phyloP scores from a whole-genome alignment of 2,797 vertebrate species.

The Neosilurus hyrtlii region DNA sequence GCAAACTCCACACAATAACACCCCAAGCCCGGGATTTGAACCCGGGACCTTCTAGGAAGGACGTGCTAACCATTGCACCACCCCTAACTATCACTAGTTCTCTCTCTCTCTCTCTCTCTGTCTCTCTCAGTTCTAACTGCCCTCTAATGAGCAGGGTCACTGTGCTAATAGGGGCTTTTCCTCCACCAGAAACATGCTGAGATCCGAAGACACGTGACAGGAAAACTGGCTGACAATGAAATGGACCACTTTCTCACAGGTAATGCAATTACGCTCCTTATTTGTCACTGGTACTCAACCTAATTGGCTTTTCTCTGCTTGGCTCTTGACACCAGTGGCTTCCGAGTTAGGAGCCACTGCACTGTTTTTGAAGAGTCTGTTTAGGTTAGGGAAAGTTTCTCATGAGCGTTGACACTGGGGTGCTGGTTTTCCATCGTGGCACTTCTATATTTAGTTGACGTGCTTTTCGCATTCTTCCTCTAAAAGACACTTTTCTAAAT shows the following conservation, averaged over 20 bases:
- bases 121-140: slow-evolving; percentile 7
- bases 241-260: slow-evolving; percentile 36
- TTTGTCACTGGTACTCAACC: slow-evolving; percentile 33
- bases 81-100: not conserved
- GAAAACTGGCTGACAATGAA: slow-evolving; percentile 18
- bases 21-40: too few relatives aligned
- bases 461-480: not conserved
- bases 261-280: slow-evolving; percentile 37
- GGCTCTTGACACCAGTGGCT: slow-evolving; percentile 29
- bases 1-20: too few relatives aligned
- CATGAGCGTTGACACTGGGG: slow-evolving; percentile 1
- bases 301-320: slow-evolving; percentile 39
- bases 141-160: slow-evolving; percentile 33
- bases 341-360: not conserved
- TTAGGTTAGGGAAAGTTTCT: not conserved
- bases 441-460: slow-evolving; percentile 5
- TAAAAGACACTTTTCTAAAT: not conserved
- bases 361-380: not conserved
- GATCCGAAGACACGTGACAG: slow-evolving; percentile 19
- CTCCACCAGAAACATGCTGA: slow-evolving; percentile 9
- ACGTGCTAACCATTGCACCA: too few relatives aligned
- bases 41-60: too few relatives aligned
- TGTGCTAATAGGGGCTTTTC: slow-evolving; percentile 12
- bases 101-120: not conserved
- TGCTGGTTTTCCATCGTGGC: not conserved